Evolutionary conservation across 2,888 invertebrate genomes (phyloP), one percentile per base, ranked within the genome.

Genomic region (Rutpela maculata): DNA sequence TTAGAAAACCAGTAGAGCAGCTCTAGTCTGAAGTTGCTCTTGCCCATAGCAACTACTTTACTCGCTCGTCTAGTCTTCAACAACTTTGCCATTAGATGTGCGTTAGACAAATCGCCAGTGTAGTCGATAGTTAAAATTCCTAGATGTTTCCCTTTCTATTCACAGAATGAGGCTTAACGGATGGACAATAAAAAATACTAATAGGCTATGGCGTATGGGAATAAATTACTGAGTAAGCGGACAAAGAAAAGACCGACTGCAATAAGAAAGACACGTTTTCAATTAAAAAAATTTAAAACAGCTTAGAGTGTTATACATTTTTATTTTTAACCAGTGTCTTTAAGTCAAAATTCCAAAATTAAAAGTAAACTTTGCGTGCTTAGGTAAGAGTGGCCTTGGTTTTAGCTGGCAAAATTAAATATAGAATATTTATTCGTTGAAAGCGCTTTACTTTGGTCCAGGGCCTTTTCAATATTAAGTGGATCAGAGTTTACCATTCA

Each of bases 1-100:
- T 74, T 12, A 68, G 74, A 66, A 74, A 74, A 74, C 67, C 74
- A 74, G 74, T 68, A 74, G 74, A 74, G 62, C 72, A 72, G 72
- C 72, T 72, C 72, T 63, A 63, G 72, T 70, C 60, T 26, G n/a
- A 50, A 17, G 55, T 19, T n/a, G 63, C 38, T 31, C 26, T 10
- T 43, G 62, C 70, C 60, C 72, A 72, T 72, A 72, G 72, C 72
- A 72, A 72, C 72, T 72, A 22, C 63, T 70, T 70, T 59, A 38
- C 57, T 57, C 70, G 62, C 50, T 60, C 22, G 19, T 60, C 72
- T 72, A 72, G 62, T 63, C 63, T 31, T 63, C 55, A 63, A 70
- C 59, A 60, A 22, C 63, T 72, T 72, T 63, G 63, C 19, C 38
- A 35, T 62, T 70, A 55, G 43, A 55, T 72, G 63, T 63, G 63